phyloP scores from a whole-genome alignment of 2,113 vertebrate species.

The Epinephelus moara region DNA sequence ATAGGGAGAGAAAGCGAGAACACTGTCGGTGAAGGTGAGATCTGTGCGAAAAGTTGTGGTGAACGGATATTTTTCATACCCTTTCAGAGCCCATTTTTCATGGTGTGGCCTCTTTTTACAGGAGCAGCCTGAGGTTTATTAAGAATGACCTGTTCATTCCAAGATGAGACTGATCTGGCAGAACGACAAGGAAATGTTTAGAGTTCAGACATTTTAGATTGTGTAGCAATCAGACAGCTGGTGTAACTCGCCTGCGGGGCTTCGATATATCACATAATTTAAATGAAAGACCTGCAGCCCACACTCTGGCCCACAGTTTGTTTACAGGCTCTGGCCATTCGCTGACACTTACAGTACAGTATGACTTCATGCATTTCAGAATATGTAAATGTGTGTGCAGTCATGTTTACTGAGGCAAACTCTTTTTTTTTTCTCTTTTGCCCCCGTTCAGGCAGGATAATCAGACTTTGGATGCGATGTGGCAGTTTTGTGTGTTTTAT shows the following conservation, averaged over 20 bases:
- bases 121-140: background rate
- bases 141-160: conserved; percentile 23
- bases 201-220: conserved; percentile 13
- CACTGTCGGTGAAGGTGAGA: conserved; percentile 42
- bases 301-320: conserved; percentile 26
- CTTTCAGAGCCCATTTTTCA: background rate
- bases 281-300: conserved; percentile 34
- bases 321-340: conserved; percentile 27
- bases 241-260: conserved; percentile 11
- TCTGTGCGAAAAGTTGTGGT: conserved; percentile 11
- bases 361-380: conserved; percentile 27
- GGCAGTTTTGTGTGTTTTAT: conserved; percentile 11
- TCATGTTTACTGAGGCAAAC: conserved; percentile 31
- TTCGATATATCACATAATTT: conserved; percentile 28
- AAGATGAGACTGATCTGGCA: conserved; percentile 16
- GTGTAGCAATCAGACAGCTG: background rate
- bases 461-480: background rate
- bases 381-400: conserved; percentile 48
- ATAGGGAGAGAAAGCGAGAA: conserved; percentile 22
- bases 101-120: conserved; percentile 1
- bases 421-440: background rate
- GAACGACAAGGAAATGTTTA: conserved; percentile 20
- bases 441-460: background rate
- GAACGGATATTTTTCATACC: conserved; percentile 21
- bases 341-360: conserved; percentile 19